Conservation (phyloP, 1,140 invertebrate species). For the Drosophila malerkotliana region DNA sequence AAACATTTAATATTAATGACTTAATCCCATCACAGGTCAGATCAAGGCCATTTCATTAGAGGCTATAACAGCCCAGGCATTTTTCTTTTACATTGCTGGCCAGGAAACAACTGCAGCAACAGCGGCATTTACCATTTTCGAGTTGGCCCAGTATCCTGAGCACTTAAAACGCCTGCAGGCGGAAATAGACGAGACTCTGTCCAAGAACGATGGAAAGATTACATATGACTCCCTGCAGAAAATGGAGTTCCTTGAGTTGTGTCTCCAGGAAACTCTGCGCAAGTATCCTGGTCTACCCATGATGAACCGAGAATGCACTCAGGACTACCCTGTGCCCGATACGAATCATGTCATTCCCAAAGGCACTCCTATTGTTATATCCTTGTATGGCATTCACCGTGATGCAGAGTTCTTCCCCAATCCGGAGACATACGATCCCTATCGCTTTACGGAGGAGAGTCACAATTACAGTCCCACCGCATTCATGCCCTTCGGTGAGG, state of each 20-base stretch:
- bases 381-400: conserved; percentile 83
- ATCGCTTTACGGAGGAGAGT: conserved; percentile 86
- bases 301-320: conserved; percentile 84
- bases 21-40: conserved; percentile 30
- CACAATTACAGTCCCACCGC: conserved; percentile 75
- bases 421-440: conserved; percentile 87
- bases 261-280: conserved; percentile 86
- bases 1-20: neutral
- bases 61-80: conserved; percentile 86
- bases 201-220: conserved; percentile 83
- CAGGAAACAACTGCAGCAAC: conserved; percentile 89
- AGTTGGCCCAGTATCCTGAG: conserved; percentile 86
- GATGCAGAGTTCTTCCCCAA: conserved; percentile 87
- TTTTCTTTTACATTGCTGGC: conserved; percentile 89
- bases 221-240: conserved; percentile 85
- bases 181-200: conserved; percentile 85
- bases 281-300: conserved; percentile 86
- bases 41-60: conserved; percentile 82
- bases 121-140: conserved; percentile 86
- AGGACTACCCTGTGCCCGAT: conserved; percentile 83
- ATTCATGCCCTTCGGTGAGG: conserved; percentile 89
- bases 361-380: conserved; percentile 84
- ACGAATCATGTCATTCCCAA: conserved; percentile 83
- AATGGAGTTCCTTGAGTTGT: conserved; percentile 86
- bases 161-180: conserved; percentile 86